Percentiles rank a stretch among this genome's conserved stretches.
phyloP scores from a whole-genome alignment of 2,888 invertebrate genomes.

The Labia minor region DNA sequence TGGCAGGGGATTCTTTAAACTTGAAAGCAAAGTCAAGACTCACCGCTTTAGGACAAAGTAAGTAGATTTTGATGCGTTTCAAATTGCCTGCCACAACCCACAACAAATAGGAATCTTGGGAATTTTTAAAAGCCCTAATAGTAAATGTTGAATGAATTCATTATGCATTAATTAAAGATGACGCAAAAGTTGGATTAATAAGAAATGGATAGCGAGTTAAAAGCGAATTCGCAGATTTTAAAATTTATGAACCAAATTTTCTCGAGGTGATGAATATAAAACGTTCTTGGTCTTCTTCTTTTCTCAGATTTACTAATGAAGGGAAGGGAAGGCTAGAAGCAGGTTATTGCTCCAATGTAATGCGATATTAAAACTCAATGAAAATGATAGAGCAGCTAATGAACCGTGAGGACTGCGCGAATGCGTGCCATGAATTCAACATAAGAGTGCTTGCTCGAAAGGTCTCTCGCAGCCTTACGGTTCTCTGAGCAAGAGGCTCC shows the following conservation, averaged over 20 bases:
- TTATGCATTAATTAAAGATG: constrained; percentile 13
- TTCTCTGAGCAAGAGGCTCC: too few relatives aligned
- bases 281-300: neutral
- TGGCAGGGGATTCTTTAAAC: neutral
- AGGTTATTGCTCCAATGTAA: neutral
- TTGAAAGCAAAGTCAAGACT: neutral
- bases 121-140: constrained; percentile 6
- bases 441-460: neutral
- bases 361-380: constrained; percentile 13
- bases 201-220: neutral
- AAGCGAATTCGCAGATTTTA: constrained; percentile 4
- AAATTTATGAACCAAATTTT: constrained; percentile 1
- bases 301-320: neutral
- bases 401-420: neutral
- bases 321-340: neutral
- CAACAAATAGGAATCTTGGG: neutral
- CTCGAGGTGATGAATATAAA: constrained; percentile 13
- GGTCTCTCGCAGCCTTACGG: too few relatives aligned
- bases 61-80: constrained; percentile 5
- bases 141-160: neutral
- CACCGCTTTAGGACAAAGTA: neutral
- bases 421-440: neutral
- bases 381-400: constrained; percentile 13
- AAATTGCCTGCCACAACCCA: neutral
- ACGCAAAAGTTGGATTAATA: neutral